Evolutionary conservation across 2,113 vertebrate species (phyloP).

Genomic region (Cephalophus harveyi): DNA sequence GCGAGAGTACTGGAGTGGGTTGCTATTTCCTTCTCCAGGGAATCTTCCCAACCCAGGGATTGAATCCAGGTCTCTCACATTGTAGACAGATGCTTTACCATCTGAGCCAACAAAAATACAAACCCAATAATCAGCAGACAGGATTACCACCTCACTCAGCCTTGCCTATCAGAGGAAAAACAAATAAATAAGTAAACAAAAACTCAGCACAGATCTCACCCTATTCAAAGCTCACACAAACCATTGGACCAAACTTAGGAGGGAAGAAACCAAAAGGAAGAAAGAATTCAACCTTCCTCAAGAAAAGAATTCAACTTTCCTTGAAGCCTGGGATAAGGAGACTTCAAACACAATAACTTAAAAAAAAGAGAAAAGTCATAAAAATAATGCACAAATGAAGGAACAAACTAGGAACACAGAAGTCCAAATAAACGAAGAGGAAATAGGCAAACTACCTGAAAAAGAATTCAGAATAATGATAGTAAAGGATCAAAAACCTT

Average conservation of each 20-base stretch:
- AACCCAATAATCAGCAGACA: neutral
- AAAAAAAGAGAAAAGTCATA: neutral
- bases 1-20: no score
- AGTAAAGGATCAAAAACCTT: neutral
- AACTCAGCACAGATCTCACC: neutral
- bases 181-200: neutral
- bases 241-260: neutral
- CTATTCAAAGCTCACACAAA: neutral
- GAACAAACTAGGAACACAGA: neutral
- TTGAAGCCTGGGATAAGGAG: neutral
- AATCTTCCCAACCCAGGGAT: no score
- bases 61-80: no score
- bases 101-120: neutral
- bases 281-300: neutral
- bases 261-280: neutral
- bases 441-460: neutral
- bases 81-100: no score
- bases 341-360: neutral
- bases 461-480: neutral
- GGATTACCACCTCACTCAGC: neutral
- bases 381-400: neutral
- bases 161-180: neutral
- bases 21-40: no score
- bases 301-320: neutral
- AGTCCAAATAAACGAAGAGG: neutral